Base-by-base conservation (phyloP, 2,888 invertebrate genomes). In the Eilema depressum region DNA sequence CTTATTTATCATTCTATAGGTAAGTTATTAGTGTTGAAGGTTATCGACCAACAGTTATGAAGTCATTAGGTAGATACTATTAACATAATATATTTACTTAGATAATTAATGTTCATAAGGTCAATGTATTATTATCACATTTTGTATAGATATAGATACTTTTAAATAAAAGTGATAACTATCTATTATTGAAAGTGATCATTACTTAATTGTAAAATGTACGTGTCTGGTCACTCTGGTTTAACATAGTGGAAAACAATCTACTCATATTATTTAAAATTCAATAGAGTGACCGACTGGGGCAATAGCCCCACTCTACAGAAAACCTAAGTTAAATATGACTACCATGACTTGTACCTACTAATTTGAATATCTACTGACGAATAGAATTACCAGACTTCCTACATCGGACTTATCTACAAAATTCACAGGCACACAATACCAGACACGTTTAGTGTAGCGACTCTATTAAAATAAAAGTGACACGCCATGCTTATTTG, bases 21-120 rank as follows among this genome's bases (percentile, higher is more conserved):
- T 23, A 12, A 63, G 47, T 63, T 63, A 17, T 47, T 64, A 26
- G 28, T 33, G 20, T 33, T 37, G 57, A 66, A 66, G 66, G 66
- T 66, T 25, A 57, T 66, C 57, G 33, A 17, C 14, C 56, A 56
- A 17, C n/a, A 57, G 57, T 66, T 33, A 57, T 23, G 57, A 57
- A 37, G 23, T 66, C 56, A 57, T 33, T 65, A 25, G 57, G 14
- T 60, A 25, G 57, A 3, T 60, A 61, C 26, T 61, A 61, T 67
- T 61, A 64, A 11, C 12, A 41, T 56, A 53, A 26, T 68, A 71
- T 61, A 62, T 63, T 70, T 71, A 72, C 70, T 53, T n/a, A 47
- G 25, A 12, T 63, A n/a, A 53, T 25, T 23, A 63, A 23, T 53
- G 28, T 53, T n/a, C 30, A 0, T 17, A 56, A 56, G 30, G 64